Percentiles rank a stretch among this genome's conserved stretches.
Conservation (phyloP, 2,113 vertebrate genomes). For the Engystomops pustulosus region DNA sequence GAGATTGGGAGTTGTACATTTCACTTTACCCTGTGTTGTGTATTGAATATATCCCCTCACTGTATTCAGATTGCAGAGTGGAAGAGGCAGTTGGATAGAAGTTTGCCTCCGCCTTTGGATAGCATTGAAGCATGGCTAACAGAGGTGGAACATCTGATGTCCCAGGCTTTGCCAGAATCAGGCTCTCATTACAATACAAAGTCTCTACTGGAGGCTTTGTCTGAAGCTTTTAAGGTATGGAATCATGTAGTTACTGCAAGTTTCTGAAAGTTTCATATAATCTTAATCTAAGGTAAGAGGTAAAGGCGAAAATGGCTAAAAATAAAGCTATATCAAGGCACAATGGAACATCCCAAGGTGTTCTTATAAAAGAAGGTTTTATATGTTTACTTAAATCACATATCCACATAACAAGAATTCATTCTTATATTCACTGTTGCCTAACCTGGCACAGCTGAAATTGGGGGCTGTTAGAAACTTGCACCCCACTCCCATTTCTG, state of each 20-base stretch:
- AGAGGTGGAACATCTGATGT: constrained; percentile 76
- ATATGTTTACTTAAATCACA: too few species aligned
- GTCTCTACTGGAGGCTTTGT: constrained; percentile 75
- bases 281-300: background rate
- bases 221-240: constrained; percentile 81
- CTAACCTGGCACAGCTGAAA: too few species aligned
- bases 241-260: background rate
- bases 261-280: background rate
- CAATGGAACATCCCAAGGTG: too few species aligned
- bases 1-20: background rate
- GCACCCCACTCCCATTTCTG: too few species aligned
- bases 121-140: constrained; percentile 82
- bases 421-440: too few species aligned
- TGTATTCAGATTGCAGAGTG: constrained; percentile 78
- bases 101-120: constrained; percentile 79
- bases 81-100: constrained; percentile 77
- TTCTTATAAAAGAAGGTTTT: too few species aligned
- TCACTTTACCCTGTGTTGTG: background rate
- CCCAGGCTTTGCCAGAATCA: constrained; percentile 73
- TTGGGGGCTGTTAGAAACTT: too few species aligned
- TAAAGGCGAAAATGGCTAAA: background rate
- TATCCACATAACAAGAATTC: too few species aligned
- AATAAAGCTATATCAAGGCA: too few species aligned
- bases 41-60: background rate
- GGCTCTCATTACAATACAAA: constrained; percentile 75